Evolutionary conservation across 2,113 vertebrate species (phyloP).

Genomic region (Passer montanus): DNA sequence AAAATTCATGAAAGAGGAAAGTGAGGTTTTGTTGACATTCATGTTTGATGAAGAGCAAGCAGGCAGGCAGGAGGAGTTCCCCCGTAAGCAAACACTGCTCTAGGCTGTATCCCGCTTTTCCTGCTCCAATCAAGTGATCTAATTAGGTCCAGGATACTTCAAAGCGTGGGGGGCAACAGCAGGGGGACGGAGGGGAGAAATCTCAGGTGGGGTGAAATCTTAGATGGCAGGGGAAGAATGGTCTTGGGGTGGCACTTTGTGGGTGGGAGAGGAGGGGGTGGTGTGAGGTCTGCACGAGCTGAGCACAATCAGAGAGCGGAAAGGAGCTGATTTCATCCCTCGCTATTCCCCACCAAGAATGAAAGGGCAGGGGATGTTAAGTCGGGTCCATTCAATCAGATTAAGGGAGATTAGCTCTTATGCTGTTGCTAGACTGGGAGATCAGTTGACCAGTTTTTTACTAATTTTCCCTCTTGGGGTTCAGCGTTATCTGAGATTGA

Average conservation of each 20-base stretch:
- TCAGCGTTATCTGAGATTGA: constrained; percentile 35
- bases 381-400: not conserved
- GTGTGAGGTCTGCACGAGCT: not conserved
- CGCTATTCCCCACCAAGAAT: not conserved
- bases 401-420: constrained; percentile 13
- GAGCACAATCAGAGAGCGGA: not conserved
- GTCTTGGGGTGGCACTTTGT: not conserved
- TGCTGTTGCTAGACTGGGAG: not conserved
- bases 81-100: constrained; percentile 52
- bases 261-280: not conserved
- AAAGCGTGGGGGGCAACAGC: not conserved
- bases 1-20: constrained; percentile 69
- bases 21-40: constrained; percentile 72
- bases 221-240: not conserved
- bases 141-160: constrained; percentile 16
- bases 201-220: not conserved
- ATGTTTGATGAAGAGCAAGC: constrained; percentile 70
- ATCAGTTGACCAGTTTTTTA: constrained; percentile 28
- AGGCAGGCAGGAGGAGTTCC: not conserved
- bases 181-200: not conserved
- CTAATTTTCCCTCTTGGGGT: constrained; percentile 53
- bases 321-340: constrained; percentile 43
- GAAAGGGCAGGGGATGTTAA: constrained; percentile 55
- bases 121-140: not conserved
- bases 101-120: not conserved